Base-by-base conservation (phyloP, 2,113 vertebrate species). In the Psephotus haematonotus region DNA sequence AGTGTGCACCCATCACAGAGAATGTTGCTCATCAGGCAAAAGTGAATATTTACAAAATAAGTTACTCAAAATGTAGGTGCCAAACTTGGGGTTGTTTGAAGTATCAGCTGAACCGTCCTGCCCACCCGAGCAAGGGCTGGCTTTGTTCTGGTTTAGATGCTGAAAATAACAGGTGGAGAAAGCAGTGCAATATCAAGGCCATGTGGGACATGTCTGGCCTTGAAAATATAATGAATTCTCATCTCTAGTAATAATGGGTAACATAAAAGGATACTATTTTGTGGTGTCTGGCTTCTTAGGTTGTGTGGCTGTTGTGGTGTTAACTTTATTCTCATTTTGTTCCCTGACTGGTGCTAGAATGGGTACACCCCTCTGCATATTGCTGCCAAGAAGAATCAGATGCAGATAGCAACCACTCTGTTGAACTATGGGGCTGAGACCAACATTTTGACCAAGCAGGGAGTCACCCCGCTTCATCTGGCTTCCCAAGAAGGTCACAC, bases 351-450 rank as follows among this genome's bases (percentile, higher is more conserved):
- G 15, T 88, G 85, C 41, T 97, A 99, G 99, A 99, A 99, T 55
- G 99, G 99, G 50, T 99, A 99, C 86, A 99, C 99, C 1, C 99
- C 99, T 39, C 97, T 99, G 96, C 71, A 99, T 97, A 90, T 99
- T 13, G 99, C 99, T 49, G 99, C 99, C 63, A 99, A 99, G 98
- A 99, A 99, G 98, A 99, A 99, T 91, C 99, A 99, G 97, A 99
- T 99, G 99, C 99, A 99, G 71, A 99, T 99, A 19, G 99, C 99
- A 39, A 98, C 97, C 35, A 99, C 99, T 11, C 98, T 99, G 9
- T 97, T 99, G 93, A 98, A 97, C 95, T 99, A 98, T 0, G 99
- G 98, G 11, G 99, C 99, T 1, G 99, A 99, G 92, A 99, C 99
- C 78, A 99, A 98, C 98, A 98, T 98, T 81, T 95, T 99, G 93